Conservation (phyloP, 2,113 vertebrate species). For the Pterocles gutturalis region DNA sequence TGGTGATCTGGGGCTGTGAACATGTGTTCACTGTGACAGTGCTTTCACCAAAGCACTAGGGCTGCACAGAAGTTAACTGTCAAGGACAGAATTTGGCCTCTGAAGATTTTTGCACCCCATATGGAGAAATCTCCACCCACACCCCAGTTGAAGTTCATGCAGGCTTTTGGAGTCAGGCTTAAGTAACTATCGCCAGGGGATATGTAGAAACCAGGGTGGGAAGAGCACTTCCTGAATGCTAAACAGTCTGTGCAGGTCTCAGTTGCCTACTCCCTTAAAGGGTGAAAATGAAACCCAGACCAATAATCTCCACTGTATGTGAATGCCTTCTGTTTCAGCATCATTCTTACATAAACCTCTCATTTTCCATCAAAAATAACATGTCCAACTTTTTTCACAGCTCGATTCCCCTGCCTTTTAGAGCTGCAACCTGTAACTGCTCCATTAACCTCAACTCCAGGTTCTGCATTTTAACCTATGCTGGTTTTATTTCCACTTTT, state of each 20-base stretch:
- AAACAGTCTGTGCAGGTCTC: neutral
- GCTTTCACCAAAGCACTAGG: neutral
- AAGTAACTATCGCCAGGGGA: neutral
- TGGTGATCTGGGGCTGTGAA: neutral
- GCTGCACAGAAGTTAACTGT: slow-evolving; percentile 48
- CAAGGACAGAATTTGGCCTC: slow-evolving; percentile 59
- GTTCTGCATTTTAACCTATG: neutral
- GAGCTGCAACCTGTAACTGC: neutral
- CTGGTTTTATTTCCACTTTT: neutral
- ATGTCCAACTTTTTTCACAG: neutral
- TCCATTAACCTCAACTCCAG: neutral
- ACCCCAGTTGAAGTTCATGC: neutral
- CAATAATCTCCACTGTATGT: neutral
- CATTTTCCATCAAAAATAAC: neutral
- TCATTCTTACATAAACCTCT: neutral
- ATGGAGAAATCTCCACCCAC: slow-evolving; percentile 48
- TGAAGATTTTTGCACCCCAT: slow-evolving; percentile 48
- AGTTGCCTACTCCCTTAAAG: slow-evolving; percentile 8
- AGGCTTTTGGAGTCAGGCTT: slow-evolving; percentile 34
- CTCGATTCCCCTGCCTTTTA: neutral
- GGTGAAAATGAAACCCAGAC: neutral
- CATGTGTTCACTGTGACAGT: neutral
- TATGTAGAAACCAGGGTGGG: slow-evolving; percentile 33
- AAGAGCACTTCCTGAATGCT: slow-evolving; percentile 44
- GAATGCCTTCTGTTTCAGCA: neutral